These are phyloP conservation scores for Menura novaehollandiae DNA, from an alignment of 2,113 vertebrate genomes.

Conservation along the genomic window DNA sequence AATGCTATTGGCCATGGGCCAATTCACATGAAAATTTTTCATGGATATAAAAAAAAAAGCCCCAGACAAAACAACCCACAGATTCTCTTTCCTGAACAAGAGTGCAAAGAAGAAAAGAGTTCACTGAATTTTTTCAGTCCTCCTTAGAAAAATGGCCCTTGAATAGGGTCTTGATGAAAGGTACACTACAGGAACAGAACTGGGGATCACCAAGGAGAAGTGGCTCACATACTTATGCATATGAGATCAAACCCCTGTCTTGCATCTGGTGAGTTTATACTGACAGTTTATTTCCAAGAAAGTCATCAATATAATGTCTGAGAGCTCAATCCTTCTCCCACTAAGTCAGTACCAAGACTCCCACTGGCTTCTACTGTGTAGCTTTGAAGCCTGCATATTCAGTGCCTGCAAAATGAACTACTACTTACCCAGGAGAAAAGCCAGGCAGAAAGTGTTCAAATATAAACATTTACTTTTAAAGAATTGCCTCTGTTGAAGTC, in stretches of 20 bases:
- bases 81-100: background rate
- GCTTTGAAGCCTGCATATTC: background rate
- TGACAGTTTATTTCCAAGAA: slow-evolving; percentile 26
- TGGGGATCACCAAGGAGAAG: background rate
- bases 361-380: background rate
- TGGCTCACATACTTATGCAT: background rate
- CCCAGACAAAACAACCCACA: background rate
- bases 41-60: background rate
- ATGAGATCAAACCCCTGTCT: background rate
- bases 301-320: slow-evolving; percentile 20
- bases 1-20: background rate
- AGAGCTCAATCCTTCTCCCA: slow-evolving; percentile 6
- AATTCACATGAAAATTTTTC: background rate
- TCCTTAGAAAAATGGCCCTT: background rate
- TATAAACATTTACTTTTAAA: slow-evolving; percentile 24
- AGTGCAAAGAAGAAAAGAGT: background rate
- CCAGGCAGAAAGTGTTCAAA: background rate
- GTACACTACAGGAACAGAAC: background rate
- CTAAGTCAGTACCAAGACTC: slow-evolving; percentile 10
- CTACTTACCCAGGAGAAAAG: slow-evolving; percentile 9
- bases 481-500: background rate
- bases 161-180: background rate
- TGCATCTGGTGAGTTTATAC: background rate
- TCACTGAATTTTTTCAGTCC: background rate
- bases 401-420: background rate